Conservation (phyloP, 2,888 invertebrate species). For the Mongoloraphidia duomilia region DNA sequence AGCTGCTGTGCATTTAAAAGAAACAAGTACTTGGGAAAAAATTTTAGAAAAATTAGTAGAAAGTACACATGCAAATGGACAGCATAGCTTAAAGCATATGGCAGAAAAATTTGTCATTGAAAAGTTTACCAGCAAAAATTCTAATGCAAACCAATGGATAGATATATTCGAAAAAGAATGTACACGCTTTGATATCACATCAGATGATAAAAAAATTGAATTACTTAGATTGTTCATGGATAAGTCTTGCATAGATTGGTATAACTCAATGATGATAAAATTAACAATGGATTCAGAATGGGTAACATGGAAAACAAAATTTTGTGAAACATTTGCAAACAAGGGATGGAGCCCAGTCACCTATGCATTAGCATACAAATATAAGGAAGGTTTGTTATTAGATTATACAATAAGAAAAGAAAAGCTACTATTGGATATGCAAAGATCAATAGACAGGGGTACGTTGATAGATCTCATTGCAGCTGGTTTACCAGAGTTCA, state of each 20-base stretch:
- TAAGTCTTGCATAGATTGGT: conserved; percentile 14
- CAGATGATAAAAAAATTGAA: not conserved
- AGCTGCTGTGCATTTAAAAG: conserved; percentile 1
- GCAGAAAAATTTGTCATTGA: conserved; percentile 12
- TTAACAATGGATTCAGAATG: conserved; percentile 14
- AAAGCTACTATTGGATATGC: conserved; percentile 13
- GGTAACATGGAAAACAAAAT: conserved; percentile 17
- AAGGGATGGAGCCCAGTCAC: conserved; percentile 17
- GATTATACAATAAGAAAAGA: conserved; percentile 19
- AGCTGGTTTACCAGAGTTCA: conserved; percentile 14
- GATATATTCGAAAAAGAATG: conserved; percentile 17
- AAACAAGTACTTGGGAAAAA: conserved; percentile 6
- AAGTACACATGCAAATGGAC: not conserved
- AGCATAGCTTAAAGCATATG: conserved; percentile 3
- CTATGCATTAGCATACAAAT: conserved; percentile 16
- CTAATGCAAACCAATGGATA: conserved; percentile 15
- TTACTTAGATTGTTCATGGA: not conserved
- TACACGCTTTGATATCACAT: conserved; percentile 11
- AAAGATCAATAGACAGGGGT: not conserved
- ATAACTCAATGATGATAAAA: conserved; percentile 13
- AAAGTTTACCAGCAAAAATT: conserved; percentile 13
- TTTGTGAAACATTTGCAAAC: conserved; percentile 16
- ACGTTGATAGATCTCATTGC: not conserved
- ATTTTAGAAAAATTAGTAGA: conserved; percentile 8
- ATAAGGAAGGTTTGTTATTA: conserved; percentile 16